Base-by-base conservation (phyloP, 2,888 invertebrate genomes). In the Branchinecta sandiegonensis region DNA sequence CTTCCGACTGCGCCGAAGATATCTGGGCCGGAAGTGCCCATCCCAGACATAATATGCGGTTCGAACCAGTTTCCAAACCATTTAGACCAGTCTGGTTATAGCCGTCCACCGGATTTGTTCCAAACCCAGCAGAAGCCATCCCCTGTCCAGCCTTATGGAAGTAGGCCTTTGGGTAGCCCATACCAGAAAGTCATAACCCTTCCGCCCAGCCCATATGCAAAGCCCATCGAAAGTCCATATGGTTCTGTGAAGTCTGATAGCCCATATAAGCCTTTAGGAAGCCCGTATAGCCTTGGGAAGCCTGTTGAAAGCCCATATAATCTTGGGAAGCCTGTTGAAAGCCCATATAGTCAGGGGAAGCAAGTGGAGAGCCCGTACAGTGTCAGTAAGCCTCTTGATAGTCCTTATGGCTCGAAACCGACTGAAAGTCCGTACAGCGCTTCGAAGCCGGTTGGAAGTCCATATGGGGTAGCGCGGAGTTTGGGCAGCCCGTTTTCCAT, bases 201-300 rank as follows among this genome's bases (percentile, higher is more conserved):
- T 56, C 63, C 63, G n/a, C 14, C n/a, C n/a, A 56, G 63, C 2
- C 63, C 63, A 56, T 56, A 56, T 56, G 23, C 63, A 56, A 56
- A 56, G 23, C 63, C n/a, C n/a, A 17, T 56, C n/a, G 63, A 56
- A 56, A 56, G 63, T 56, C 63, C 63, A 56, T 56, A 56, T 10
- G 63, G 63, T 17, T 56, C 63, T 17, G 12, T 56, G 63, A 56
- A 56, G 11, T 56, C 63, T 56, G 63, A 56, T 10, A 56, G 63
- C 63, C 23, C 63, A 56, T 56, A 56, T 56, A 56, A 56, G 23
- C 14, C 63, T 17, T 17, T 56, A 56, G 63, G 23, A 56, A 56
- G 63, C 63, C 63, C 63, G 14, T 56, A 56, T 56, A 56, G 63
- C 23, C 8, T 23, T 17, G 63, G 63, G 63, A 56, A 56, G 63